Conservation (phyloP, 2,113 vertebrate species). For the Phyllostomus discolor region DNA sequence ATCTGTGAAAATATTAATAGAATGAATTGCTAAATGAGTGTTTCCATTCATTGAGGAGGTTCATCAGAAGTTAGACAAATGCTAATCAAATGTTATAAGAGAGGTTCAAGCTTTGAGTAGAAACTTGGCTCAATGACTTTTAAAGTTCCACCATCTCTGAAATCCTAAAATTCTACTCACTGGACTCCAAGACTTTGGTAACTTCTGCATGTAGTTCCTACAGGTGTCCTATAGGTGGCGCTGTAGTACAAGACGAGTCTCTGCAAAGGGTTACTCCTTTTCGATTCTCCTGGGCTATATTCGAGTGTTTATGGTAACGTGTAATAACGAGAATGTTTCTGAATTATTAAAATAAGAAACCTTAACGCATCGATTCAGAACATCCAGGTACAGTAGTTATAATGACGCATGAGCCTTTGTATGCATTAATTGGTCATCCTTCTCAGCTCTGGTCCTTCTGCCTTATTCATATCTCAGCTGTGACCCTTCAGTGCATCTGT, state of each 20-base stretch:
- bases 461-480: neutral
- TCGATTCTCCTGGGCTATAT: neutral
- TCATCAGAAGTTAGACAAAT: neutral
- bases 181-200: neutral
- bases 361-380: neutral
- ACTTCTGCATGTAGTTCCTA: neutral
- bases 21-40: neutral
- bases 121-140: neutral
- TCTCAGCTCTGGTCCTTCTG: neutral
- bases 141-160: neutral
- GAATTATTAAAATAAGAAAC: neutral
- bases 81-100: neutral
- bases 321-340: neutral
- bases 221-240: neutral
- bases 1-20: neutral
- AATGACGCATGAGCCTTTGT: neutral
- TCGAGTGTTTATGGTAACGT: neutral
- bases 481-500: neutral
- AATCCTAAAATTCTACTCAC: neutral
- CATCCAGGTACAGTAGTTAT: neutral
- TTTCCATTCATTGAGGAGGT: neutral
- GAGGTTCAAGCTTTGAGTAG: neutral
- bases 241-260: neutral
- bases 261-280: fast-evolving
- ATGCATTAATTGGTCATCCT: neutral